A percentile compares a stretch with the other conserved stretches of the same genome.
Conservation (phyloP, 1,140 invertebrate genomes). For the Atopsyche davidsoni region DNA sequence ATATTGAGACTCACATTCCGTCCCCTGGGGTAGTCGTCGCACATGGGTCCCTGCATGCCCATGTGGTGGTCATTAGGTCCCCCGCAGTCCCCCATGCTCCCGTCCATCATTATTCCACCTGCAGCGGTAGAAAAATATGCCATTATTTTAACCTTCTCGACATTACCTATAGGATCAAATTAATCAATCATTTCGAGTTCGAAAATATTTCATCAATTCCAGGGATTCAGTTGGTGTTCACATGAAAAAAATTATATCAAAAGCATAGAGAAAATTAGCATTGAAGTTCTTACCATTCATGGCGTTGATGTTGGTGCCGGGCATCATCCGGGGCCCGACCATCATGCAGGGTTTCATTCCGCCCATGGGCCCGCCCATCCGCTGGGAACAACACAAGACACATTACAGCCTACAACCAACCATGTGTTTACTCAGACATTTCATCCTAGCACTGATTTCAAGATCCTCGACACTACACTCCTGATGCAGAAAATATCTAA, state of each 20-base stretch:
- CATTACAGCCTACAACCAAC: not conserved
- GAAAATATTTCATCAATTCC: too few species aligned
- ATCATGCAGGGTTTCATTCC: constrained; percentile 47
- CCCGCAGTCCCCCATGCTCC: constrained; percentile 40
- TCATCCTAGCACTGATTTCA: too few species aligned
- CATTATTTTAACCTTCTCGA: too few species aligned
- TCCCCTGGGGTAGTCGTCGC: constrained; percentile 42
- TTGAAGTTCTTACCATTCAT: constrained; percentile 47
- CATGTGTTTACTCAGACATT: too few species aligned
- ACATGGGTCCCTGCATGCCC: constrained; percentile 42
- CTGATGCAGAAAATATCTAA: too few species aligned
- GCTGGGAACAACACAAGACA: constrained; percentile 33
- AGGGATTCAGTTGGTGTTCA: too few species aligned
- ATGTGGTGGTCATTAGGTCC: constrained; percentile 39
- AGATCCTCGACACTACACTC: not conserved
- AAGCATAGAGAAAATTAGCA: too few species aligned
- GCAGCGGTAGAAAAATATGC: constrained; percentile 18
- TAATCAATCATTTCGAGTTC: too few species aligned
- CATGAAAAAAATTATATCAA: too few species aligned
- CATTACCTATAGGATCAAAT: too few species aligned
- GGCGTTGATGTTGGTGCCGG: constrained; percentile 45
- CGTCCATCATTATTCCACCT: constrained; percentile 49
- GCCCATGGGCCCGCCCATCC: constrained; percentile 47
- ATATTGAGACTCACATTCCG: constrained; percentile 37
- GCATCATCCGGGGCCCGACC: constrained; percentile 48